These are phyloP conservation scores for Leptodactylus fuscus DNA, from an alignment of 2,113 vertebrate species.

Conservation along the genomic window DNA sequence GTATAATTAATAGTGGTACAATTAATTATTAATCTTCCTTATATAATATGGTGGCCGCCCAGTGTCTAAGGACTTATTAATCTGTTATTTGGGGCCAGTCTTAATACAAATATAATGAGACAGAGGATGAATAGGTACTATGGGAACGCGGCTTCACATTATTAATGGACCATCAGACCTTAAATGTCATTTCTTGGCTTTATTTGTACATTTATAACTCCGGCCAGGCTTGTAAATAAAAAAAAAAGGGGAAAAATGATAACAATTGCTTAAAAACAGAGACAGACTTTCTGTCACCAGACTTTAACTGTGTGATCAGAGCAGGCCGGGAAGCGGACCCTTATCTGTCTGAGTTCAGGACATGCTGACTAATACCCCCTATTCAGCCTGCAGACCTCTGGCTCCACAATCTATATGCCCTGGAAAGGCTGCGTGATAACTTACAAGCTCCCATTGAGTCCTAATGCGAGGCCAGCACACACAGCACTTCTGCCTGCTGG, in stretches of 20 bases:
- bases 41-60: background rate
- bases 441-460: conserved; percentile 56
- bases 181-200: conserved; percentile 55
- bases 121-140: background rate
- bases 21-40: background rate
- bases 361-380: conserved; percentile 66
- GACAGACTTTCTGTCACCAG: conserved; percentile 71
- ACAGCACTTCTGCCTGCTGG: conserved; percentile 47
- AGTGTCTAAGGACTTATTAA: background rate
- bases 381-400: conserved; percentile 64
- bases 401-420: conserved; percentile 62
- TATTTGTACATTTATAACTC: conserved; percentile 64
- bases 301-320: conserved; percentile 67
- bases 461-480: conserved; percentile 55
- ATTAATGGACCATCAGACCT: background rate
- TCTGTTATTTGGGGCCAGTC: background rate
- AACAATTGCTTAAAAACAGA: conserved; percentile 68
- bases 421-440: conserved; percentile 58
- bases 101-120: conserved; percentile 29
- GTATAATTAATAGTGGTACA: background rate
- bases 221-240: conserved; percentile 66
- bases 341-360: conserved; percentile 70
- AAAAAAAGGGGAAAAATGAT: conserved; percentile 32
- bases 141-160: background rate
- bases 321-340: conserved; percentile 65